These are phyloP conservation scores for Pycnomerus fuliginosus DNA, from an alignment of 2,888 invertebrate species.

Conservation along the genomic window DNA sequence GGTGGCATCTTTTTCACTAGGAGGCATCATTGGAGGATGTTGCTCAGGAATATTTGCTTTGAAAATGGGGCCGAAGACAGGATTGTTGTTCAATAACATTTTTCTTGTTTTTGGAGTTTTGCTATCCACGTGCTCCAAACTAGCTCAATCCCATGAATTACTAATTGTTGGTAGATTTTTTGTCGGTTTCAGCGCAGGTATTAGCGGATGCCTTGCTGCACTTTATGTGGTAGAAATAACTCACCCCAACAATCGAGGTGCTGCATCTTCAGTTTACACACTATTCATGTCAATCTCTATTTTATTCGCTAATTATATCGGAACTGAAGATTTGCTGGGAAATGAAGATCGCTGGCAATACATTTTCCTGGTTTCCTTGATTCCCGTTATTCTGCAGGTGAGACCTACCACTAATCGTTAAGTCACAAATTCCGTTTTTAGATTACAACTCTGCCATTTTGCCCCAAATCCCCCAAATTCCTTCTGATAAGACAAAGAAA, in stretches of 20 bases:
- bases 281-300: too few species aligned
- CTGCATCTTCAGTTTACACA: constrained; percentile 68
- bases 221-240: constrained; percentile 89
- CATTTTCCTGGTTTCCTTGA: too few species aligned
- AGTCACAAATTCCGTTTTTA: too few species aligned
- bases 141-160: constrained; percentile 70
- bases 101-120: constrained; percentile 69
- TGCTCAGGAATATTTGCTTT: constrained; percentile 66
- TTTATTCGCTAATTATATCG: too few species aligned
- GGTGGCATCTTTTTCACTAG: constrained; percentile 53
- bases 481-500: too few species aligned
- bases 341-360: too few species aligned
- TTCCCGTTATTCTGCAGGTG: too few species aligned
- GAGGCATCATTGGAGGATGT: constrained; percentile 83
- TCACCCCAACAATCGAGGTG: constrained; percentile 77
- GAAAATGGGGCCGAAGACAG: constrained; percentile 72
- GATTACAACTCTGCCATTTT: too few species aligned
- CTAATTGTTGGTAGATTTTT: constrained; percentile 76
- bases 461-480: too few species aligned
- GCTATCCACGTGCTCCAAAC: constrained; percentile 66
- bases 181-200: constrained; percentile 78
- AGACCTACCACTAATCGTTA: too few species aligned
- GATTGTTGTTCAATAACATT: constrained; percentile 75
- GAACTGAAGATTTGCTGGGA: too few species aligned
- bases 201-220: constrained; percentile 84